Conservation (phyloP, 2,888 invertebrate genomes). For the Eilema griseolum region DNA sequence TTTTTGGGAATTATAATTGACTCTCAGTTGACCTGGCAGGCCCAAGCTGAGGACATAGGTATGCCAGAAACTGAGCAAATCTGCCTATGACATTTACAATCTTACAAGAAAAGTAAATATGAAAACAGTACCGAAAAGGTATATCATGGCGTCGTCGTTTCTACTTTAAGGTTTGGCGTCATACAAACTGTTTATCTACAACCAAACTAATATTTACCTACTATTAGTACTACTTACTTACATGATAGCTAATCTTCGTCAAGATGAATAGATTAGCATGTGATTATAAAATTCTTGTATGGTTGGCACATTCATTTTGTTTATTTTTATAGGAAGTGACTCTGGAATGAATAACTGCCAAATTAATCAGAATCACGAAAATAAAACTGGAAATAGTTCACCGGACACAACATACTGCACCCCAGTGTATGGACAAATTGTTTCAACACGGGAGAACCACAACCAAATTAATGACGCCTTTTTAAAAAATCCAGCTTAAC, state of each 20-base stretch:
- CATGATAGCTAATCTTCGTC: background rate
- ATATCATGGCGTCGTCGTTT: too few relatives aligned
- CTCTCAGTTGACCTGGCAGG: too few relatives aligned
- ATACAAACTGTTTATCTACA: background rate
- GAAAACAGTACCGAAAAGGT: too few relatives aligned
- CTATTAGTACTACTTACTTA: background rate
- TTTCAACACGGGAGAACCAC: constrained; percentile 81
- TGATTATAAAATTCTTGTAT: background rate
- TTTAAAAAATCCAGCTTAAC: too few relatives aligned
- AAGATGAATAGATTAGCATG: background rate
- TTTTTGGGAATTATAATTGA: too few relatives aligned
- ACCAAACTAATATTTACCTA: background rate
- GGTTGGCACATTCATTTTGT: background rate
- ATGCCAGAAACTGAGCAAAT: too few relatives aligned
- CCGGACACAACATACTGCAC: constrained; percentile 82
- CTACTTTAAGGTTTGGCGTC: too few relatives aligned
- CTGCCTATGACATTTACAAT: too few relatives aligned
- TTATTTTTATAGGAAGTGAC: constrained; percentile 54
- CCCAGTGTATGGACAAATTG: constrained; percentile 82
- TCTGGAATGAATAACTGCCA: constrained; percentile 84
- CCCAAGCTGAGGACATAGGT: too few relatives aligned
- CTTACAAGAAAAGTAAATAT: too few relatives aligned
- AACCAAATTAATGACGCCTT: constrained; percentile 83
- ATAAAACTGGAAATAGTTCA: constrained; percentile 61
- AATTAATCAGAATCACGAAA: constrained; percentile 74